Percentiles rank a stretch among this genome's conserved stretches.
Evolutionary conservation across 2,113 vertebrate species (phyloP).

Genomic region (Pachypanchax playfairii): DNA sequence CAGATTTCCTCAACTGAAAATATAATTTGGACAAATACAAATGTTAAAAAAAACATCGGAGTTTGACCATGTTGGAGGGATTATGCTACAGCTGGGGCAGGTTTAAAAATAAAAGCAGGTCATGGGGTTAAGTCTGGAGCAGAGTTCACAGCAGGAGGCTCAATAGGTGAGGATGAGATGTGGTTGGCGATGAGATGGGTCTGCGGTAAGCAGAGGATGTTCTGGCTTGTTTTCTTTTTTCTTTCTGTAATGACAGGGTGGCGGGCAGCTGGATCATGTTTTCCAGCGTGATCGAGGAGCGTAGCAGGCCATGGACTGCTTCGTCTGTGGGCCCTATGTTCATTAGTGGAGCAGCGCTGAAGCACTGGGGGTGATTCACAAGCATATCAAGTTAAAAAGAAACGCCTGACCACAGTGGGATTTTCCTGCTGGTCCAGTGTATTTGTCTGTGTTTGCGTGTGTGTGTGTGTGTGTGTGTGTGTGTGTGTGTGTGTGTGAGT

Average conservation of each 20-base stretch:
- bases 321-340: conserved; percentile 74
- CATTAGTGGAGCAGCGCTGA: conserved; percentile 74
- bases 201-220: conserved; percentile 53
- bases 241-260: conserved; percentile 69
- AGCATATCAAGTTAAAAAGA: conserved; percentile 83
- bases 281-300: conserved; percentile 65
- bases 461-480: conserved; percentile 25
- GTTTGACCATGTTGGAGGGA: conserved; percentile 21
- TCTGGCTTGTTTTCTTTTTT: conserved; percentile 10
- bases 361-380: conserved; percentile 77
- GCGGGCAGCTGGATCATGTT: conserved; percentile 80
- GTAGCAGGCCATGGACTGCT: conserved; percentile 57
- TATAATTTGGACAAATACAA: background rate
- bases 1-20: background rate
- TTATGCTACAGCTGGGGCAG: conserved; percentile 26
- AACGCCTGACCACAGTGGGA: conserved; percentile 76
- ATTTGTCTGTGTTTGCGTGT: conserved; percentile 35
- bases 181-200: conserved; percentile 60
- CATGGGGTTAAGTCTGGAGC: conserved; percentile 57
- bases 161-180: conserved; percentile 57
- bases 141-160: conserved; percentile 43
- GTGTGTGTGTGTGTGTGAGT: too few relatives aligned
- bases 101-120: conserved; percentile 43
- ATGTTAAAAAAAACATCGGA: background rate
- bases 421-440: conserved; percentile 63